phyloP scores from a whole-genome alignment of 2,888 invertebrate species.

The Caenorhabditis doughertyi region DNA sequence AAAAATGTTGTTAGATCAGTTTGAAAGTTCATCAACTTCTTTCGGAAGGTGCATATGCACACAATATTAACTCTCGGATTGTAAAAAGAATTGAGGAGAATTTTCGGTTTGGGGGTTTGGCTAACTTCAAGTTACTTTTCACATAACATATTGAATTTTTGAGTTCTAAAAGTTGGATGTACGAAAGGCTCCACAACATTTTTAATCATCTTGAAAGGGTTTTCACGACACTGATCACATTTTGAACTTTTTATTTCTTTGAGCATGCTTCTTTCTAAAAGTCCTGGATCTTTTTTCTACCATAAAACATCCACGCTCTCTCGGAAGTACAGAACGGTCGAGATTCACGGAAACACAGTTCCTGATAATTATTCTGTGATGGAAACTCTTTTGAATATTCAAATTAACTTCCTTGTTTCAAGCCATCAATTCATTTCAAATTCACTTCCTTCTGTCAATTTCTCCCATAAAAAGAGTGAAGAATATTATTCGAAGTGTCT shows the following conservation, averaged over 20 bases:
- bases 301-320: constrained; percentile 31
- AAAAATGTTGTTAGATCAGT: not conserved
- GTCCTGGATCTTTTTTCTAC: constrained; percentile 2
- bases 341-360: not conserved
- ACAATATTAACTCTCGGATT: too few species aligned
- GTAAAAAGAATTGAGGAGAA: too few species aligned
- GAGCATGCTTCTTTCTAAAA: not conserved
- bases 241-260: not conserved
- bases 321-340: constrained; percentile 37
- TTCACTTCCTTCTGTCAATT: constrained; percentile 9
- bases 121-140: too few species aligned
- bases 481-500: not conserved
- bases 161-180: too few species aligned
- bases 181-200: too few species aligned
- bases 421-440: not conserved
- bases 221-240: too few species aligned
- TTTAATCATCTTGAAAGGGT: too few species aligned
- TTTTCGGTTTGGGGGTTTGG: too few species aligned
- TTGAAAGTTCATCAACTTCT: too few species aligned
- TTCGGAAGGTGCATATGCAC: too few species aligned
- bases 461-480: not conserved
- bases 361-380: not conserved
- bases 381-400: not conserved
- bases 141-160: too few species aligned
- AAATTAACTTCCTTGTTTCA: not conserved